Evolutionary conservation across 1,140 invertebrate species (phyloP), one percentile per base, ranked within the genome.

Genomic region (Drosophila melanica): DNA sequence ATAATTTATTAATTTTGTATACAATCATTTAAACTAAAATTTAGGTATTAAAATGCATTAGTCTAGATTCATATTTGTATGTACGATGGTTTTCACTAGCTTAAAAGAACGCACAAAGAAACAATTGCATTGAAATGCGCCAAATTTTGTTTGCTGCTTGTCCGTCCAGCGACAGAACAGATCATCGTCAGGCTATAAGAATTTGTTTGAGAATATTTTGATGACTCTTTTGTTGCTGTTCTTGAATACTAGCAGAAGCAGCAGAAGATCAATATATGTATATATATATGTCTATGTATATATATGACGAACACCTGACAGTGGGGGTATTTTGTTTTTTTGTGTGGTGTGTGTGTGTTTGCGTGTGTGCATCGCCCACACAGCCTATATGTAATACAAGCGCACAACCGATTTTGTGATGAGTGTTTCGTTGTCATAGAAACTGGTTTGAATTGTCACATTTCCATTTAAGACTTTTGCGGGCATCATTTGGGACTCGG

Each of bases 401-500:
- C 98, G 94, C 45, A 99, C 98, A 93, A 95, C 96, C 35, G 99
- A 99, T 57, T 97, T 99, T 58, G 97, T 98, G 63, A 99, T 97
- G 64, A 99, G 94, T 50, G 98, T 93, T 92, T 99, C 97, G 79
- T 98, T 98, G 93, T 99, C 98, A 92, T 95, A 99, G 93, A 99
- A 99, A 92, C 97, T 97, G 10, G 99, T 99, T 94, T 99, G 98
- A 84, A 99, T 99, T 6, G 99, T 96, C 54, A 99, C 96, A 93
- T 99, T 99, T 4, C 99, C 99, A 75, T 98, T 99, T 75, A 99
- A 93, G 73, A 99, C 95, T 93, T 97, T 98, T 2, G 98, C 98
- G 44, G 99, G 98, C 97, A 99, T 99, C 98, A 99, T 99, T 93
- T 99, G 98, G 70, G 97, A 98, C 93, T 99, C 98, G 3, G 99